These are phyloP conservation scores for Sialis lutaria DNA, from an alignment of 2,888 invertebrate species.

Conservation along the genomic window DNA sequence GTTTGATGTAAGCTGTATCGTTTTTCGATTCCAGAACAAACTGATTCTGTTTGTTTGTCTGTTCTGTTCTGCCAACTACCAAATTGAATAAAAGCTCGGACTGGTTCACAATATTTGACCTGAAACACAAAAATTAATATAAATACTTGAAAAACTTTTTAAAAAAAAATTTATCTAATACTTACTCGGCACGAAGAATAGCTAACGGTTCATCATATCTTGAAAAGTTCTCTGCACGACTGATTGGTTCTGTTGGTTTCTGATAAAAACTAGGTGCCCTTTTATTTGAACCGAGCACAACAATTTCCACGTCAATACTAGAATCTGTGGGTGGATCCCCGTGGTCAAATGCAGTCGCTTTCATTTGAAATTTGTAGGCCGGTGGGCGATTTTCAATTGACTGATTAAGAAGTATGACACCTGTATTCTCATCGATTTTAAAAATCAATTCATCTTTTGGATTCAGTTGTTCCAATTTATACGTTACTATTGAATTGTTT, in stretches of 20 bases:
- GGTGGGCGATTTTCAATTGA: constrained; percentile 25
- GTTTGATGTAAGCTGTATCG: constrained; percentile 53
- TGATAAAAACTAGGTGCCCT: constrained; percentile 61
- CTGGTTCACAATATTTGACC: constrained; percentile 60
- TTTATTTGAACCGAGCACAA: constrained; percentile 74
- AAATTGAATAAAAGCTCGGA: constrained; percentile 62
- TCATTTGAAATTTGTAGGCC: constrained; percentile 47
- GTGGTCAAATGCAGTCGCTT: constrained; percentile 62
- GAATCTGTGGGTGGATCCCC: constrained; percentile 47
- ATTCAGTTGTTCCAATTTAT: constrained; percentile 35
- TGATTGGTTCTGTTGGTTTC: constrained; percentile 39
- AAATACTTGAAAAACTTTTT: neutral
- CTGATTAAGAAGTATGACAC: constrained; percentile 60
- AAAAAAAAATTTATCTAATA: constrained; percentile 14
- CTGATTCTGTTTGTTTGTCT: constrained; percentile 68
- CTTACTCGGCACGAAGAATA: constrained; percentile 51
- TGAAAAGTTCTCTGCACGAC: constrained; percentile 54
- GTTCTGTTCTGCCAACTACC: constrained; percentile 66
- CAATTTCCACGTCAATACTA: constrained; percentile 63
- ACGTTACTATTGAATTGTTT: constrained; percentile 71
- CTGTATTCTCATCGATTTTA: constrained; percentile 62
- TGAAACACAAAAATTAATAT: constrained; percentile 15
- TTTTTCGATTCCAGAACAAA: constrained; percentile 50
- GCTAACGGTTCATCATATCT: constrained; percentile 54
- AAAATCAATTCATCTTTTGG: constrained; percentile 46